Evolutionary conservation across 2,113 vertebrate genomes (phyloP).

Genomic region (Nerophis ophidion): DNA sequence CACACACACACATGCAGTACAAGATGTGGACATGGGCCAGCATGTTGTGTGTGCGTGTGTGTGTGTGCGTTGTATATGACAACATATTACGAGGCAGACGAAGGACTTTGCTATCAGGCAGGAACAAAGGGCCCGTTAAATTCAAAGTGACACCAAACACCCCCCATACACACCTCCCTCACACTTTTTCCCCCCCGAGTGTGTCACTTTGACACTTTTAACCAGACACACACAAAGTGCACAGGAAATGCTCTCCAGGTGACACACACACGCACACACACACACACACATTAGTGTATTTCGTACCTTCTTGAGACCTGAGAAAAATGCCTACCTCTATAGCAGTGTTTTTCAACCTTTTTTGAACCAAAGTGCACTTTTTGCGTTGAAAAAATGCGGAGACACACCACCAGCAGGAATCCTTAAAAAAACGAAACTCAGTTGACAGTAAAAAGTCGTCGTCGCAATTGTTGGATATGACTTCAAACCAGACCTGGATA

Average conservation of each 20-base stretch:
- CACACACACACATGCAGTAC: conserved; percentile 4
- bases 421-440: too few species aligned
- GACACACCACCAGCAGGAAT: too few species aligned
- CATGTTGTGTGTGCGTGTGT: conserved; percentile 17
- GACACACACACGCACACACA: not conserved
- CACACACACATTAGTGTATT: not conserved
- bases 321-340: too few species aligned
- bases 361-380: too few species aligned
- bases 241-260: conserved; percentile 26
- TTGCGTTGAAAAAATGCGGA: too few species aligned
- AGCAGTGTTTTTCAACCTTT: too few species aligned
- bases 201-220: conserved; percentile 71
- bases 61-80: conserved; percentile 29
- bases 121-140: conserved; percentile 67
- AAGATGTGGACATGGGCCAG: conserved; percentile 42
- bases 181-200: conserved; percentile 19
- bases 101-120: conserved; percentile 4
- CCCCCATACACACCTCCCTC: not conserved
- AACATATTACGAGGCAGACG: conserved; percentile 42
- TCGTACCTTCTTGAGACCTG: too few species aligned
- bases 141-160: conserved; percentile 64
- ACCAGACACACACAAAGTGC: conserved; percentile 44
- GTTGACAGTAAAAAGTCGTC: too few species aligned
- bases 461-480: too few species aligned
- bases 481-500: too few species aligned